Percentiles rank a stretch among this genome's conserved stretches.
Conservation (phyloP, 2,113 vertebrate species). For the Nicator chloris region DNA sequence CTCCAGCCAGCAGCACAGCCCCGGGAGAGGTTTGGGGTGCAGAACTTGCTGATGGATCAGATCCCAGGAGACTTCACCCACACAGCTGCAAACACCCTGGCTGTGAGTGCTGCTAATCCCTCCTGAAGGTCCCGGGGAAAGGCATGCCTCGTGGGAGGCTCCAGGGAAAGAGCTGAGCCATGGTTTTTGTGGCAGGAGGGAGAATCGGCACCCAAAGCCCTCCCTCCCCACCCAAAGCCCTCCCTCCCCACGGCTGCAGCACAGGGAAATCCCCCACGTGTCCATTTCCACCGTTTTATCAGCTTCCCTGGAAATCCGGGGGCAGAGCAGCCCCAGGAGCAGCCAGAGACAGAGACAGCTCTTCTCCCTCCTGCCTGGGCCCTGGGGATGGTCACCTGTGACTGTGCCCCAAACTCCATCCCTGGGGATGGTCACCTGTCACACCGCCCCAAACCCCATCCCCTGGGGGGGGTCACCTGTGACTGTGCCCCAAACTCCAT, state of each 20-base stretch:
- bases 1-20: not conserved
- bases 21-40: not conserved
- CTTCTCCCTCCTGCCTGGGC: not conserved
- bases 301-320: fast-evolving
- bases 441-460: no score
- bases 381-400: no score
- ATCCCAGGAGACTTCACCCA: not conserved
- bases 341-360: not conserved
- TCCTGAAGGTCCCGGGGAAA: not conserved
- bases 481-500: no score
- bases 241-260: not conserved
- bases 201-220: not conserved
- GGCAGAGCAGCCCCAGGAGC: not conserved
- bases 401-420: no score
- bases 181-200: not conserved
- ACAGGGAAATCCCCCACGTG: not conserved
- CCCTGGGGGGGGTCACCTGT: no score
- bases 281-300: fast-evolving
- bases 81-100: not conserved
- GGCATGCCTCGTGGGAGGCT: fast-evolving
- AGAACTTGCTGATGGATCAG: not conserved
- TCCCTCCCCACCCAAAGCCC: not conserved
- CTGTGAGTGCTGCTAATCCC: not conserved
- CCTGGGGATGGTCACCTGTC: no score
- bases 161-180: not conserved